phyloP scores from a whole-genome alignment of 2,888 invertebrate species.

The Pachymerium ferrugineum region DNA sequence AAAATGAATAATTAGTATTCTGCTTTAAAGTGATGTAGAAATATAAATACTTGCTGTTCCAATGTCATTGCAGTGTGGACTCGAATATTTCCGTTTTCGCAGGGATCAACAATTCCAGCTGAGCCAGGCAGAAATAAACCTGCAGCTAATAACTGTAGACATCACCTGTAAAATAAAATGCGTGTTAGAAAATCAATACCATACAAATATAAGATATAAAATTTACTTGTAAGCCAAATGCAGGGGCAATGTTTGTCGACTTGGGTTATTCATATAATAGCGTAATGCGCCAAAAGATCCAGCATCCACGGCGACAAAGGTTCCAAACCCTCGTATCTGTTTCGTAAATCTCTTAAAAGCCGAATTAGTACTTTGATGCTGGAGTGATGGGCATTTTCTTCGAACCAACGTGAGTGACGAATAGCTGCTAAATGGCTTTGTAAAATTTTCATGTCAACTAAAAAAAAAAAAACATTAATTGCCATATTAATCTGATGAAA shows the following conservation, averaged over 20 bases:
- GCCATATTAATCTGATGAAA: background rate
- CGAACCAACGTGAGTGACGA: slow-evolving; percentile 95
- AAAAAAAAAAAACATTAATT: slow-evolving; percentile 8
- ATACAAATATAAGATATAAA: background rate
- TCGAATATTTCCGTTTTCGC: slow-evolving; percentile 79
- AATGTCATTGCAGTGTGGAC: slow-evolving; percentile 85
- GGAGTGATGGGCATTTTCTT: slow-evolving; percentile 94
- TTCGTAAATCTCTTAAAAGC: slow-evolving; percentile 83
- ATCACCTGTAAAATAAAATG: slow-evolving; percentile 55
- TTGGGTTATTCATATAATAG: slow-evolving; percentile 94
- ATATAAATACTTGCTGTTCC: slow-evolving; percentile 59
- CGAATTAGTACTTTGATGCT: slow-evolving; percentile 92
- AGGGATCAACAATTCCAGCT: slow-evolving; percentile 65
- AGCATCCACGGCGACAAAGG: slow-evolving; percentile 95
- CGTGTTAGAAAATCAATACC: background rate
- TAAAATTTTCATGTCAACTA: slow-evolving; percentile 64
- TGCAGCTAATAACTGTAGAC: slow-evolving; percentile 83
- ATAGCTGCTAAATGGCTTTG: slow-evolving; percentile 88
- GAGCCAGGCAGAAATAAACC: slow-evolving; percentile 92
- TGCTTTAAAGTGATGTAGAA: background rate
- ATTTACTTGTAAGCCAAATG: slow-evolving; percentile 71
- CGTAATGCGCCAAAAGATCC: slow-evolving; percentile 89
- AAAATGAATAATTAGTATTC: background rate
- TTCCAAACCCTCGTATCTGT: slow-evolving; percentile 81
- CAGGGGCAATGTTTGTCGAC: slow-evolving; percentile 83